These are phyloP conservation scores for Marronus borbonicus DNA, from an alignment of 2,888 invertebrate species.

Conservation along the genomic window DNA sequence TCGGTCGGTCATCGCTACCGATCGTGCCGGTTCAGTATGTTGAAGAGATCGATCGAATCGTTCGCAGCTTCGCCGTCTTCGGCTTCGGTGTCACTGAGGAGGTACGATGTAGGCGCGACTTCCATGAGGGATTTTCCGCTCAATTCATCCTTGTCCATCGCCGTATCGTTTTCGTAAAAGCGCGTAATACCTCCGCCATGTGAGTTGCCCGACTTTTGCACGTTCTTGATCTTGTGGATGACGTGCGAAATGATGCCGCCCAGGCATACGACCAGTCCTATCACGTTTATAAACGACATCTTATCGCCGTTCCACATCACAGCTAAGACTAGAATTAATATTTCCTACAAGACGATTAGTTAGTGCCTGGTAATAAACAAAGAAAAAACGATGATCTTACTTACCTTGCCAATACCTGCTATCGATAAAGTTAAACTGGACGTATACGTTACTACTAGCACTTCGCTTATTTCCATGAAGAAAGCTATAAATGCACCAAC, in stretches of 20 bases:
- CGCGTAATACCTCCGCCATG: conserved; percentile 45
- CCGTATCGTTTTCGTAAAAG: conserved; percentile 59
- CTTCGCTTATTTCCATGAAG: conserved; percentile 96
- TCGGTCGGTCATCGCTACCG: conserved; percentile 58
- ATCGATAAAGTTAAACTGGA: conserved; percentile 97
- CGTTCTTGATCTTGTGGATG: conserved; percentile 75
- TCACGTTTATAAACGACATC: conserved; percentile 85
- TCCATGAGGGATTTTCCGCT: conserved; percentile 64
- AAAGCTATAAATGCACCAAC: conserved; percentile 91
- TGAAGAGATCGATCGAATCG: conserved; percentile 72
- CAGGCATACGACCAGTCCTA: conserved; percentile 90
- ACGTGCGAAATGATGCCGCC: conserved; percentile 91
- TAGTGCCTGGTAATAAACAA: too few relatives aligned
- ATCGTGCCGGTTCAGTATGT: conserved; percentile 70
- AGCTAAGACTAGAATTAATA: conserved; percentile 91
- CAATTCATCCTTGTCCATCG: conserved; percentile 61
- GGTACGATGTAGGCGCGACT: conserved; percentile 57
- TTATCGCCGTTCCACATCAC: conserved; percentile 90
- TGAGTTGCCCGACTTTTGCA: conserved; percentile 5
- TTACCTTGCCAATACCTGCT: conserved; percentile 96
- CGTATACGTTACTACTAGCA: conserved; percentile 92
- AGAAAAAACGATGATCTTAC: conserved; percentile 28
- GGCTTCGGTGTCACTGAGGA: conserved; percentile 62
- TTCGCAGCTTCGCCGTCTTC: conserved; percentile 66
- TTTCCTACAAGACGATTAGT: conserved; percentile 80